These are phyloP conservation scores for Enteromius viviparus DNA, from an alignment of 2,797 vertebrate species.

Conservation along the genomic window DNA sequence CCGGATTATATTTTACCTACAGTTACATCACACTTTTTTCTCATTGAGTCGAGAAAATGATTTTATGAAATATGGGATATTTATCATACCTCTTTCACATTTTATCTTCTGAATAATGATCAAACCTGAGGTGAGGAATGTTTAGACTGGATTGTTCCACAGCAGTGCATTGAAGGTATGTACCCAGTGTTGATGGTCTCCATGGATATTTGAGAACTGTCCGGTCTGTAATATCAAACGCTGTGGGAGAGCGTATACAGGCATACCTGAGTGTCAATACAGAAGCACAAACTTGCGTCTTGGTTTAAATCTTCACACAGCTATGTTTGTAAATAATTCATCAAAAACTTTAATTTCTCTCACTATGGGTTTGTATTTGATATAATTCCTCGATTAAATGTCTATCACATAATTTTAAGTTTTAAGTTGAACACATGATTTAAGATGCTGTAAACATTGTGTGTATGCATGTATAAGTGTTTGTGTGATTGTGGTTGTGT, in stretches of 20 bases:
- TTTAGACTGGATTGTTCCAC: conserved; percentile 7
- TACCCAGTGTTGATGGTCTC: conserved; percentile 54
- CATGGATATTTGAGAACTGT: conserved; percentile 50
- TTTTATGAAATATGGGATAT: neutral
- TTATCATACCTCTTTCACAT: neutral
- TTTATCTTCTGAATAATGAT: neutral
- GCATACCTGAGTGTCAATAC: conserved; percentile 24
- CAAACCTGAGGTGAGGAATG: neutral
- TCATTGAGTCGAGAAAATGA: neutral
- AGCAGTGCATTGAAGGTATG: neutral
- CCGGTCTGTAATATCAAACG: conserved; percentile 44
- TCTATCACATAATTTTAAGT: neutral
- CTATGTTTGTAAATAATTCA: neutral
- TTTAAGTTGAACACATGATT: too few species aligned
- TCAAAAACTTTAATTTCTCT: neutral
- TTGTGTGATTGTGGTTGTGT: too few species aligned
- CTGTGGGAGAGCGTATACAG: conserved; percentile 21
- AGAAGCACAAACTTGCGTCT: conserved; percentile 1
- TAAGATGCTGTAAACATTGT: too few species aligned
- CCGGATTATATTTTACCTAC: neutral
- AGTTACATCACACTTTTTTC: neutral
- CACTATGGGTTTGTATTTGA: neutral
- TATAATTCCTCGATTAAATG: neutral
- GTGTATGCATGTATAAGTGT: too few species aligned
- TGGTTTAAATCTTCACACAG: neutral